These are phyloP conservation scores for Ichneumon xanthorius DNA, from an alignment of 2,888 invertebrate genomes.

Conservation along the genomic window DNA sequence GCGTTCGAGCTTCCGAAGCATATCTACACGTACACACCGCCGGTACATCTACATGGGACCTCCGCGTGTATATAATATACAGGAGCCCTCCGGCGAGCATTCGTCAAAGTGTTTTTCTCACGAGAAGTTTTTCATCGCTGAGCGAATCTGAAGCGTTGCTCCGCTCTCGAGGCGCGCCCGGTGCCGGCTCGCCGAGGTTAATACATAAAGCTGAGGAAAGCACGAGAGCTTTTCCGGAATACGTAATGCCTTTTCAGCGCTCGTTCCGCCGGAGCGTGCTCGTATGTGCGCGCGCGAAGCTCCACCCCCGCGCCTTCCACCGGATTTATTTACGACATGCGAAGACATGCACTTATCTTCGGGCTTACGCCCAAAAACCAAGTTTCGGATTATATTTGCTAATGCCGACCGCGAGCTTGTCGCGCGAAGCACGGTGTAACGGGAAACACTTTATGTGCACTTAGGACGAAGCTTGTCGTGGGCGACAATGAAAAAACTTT, in stretches of 20 bases:
- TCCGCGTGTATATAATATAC: not conserved
- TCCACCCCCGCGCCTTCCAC: not conserved
- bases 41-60: constrained; percentile 25
- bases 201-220: constrained; percentile 66
- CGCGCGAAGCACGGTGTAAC: not conserved
- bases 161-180: constrained; percentile 20
- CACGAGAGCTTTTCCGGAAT: constrained; percentile 67
- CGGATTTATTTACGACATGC: constrained; percentile 26
- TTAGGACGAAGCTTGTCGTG: not conserved
- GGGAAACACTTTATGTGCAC: not conserved
- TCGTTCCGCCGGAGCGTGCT: constrained; percentile 12
- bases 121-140: constrained; percentile 66
- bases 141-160: constrained; percentile 67
- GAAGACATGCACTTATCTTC: constrained; percentile 19
- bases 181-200: constrained; percentile 56
- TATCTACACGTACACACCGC: constrained; percentile 1
- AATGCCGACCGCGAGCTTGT: not conserved
- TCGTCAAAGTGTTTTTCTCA: constrained; percentile 69
- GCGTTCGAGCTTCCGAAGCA: not conserved
- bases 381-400: constrained; percentile 36
- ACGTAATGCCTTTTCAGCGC: constrained; percentile 63
- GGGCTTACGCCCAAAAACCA: constrained; percentile 30
- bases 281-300: not conserved
- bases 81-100: constrained; percentile 57
- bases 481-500: not conserved